Percentiles rank a stretch among this genome's conserved stretches.
phyloP scores from a whole-genome alignment of 1,140 invertebrate species.

The Drosophila orena region DNA sequence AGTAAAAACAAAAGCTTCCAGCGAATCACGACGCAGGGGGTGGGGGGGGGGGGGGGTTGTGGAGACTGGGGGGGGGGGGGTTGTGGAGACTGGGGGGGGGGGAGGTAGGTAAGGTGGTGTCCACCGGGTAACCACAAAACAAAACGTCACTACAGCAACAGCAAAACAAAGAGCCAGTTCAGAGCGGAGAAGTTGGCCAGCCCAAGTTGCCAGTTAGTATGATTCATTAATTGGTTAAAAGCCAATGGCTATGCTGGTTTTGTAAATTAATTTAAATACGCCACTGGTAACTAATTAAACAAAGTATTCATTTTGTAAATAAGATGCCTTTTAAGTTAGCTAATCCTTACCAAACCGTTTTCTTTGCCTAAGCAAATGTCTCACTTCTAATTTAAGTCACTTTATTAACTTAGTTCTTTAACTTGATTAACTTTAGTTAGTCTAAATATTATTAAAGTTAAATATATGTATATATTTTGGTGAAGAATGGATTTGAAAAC shows the following conservation, averaged over 20 bases:
- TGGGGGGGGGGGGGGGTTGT: background rate
- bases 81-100: background rate
- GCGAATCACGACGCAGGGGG: constrained; percentile 58
- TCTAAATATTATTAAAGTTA: too few relatives aligned
- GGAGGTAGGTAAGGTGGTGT: constrained; percentile 8
- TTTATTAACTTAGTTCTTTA: too few relatives aligned
- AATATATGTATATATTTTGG: too few relatives aligned
- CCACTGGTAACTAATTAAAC: background rate
- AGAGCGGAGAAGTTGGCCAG: constrained; percentile 4
- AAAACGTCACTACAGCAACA: constrained; percentile 69
- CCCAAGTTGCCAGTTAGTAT: constrained; percentile 15
- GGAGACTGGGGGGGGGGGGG: too few relatives aligned
- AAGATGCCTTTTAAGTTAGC: too few relatives aligned
- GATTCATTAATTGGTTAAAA: constrained; percentile 20
- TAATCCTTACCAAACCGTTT: too few relatives aligned
- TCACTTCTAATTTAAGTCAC: too few relatives aligned
- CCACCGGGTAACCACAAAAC: constrained; percentile 66
- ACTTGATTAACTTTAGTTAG: too few relatives aligned
- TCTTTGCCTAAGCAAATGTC: too few relatives aligned
- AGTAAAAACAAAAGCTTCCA: constrained; percentile 75
- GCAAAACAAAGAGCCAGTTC: constrained; percentile 23
- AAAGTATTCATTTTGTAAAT: too few relatives aligned
- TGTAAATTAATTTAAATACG: background rate
- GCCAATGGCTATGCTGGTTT: background rate
- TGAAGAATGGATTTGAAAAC: too few relatives aligned